These are phyloP conservation scores for Hydrotaea cyrtoneurina DNA, from an alignment of 2,888 invertebrate genomes.

Conservation along the genomic window DNA sequence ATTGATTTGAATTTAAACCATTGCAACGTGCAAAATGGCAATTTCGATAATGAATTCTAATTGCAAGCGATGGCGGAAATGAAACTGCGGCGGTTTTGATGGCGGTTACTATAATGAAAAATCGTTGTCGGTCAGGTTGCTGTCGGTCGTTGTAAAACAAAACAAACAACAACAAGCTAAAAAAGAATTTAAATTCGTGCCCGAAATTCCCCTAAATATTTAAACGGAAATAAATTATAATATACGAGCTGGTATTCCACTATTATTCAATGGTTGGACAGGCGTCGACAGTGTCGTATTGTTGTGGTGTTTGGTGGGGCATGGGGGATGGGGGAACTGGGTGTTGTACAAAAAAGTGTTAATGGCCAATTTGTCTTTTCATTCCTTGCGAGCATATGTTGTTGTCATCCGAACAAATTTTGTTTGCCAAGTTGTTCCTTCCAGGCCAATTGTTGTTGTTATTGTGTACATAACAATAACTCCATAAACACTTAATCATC, in stretches of 20 bases:
- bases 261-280: not conserved
- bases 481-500: slow-evolving; percentile 58
- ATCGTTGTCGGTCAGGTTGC: not conserved
- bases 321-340: not conserved
- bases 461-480: slow-evolving; percentile 45
- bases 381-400: slow-evolving; percentile 48
- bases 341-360: not conserved
- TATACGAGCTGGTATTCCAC: not conserved
- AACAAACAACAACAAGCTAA: slow-evolving; percentile 3
- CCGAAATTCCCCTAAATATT: not conserved
- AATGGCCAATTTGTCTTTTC: slow-evolving; percentile 55
- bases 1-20: slow-evolving; percentile 12
- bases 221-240: not conserved
- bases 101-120: slow-evolving; percentile 37
- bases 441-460: slow-evolving; percentile 22
- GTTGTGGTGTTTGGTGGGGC: not conserved
- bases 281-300: not conserved
- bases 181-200: not conserved
- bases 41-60: slow-evolving; percentile 45
- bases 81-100: slow-evolving; percentile 46
- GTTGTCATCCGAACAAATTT: slow-evolving; percentile 44
- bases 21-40: not conserved
- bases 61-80: slow-evolving; percentile 48
- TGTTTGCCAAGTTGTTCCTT: slow-evolving; percentile 16
- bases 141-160: no score